Evolutionary conservation across 1,140 invertebrate species (phyloP), one percentile per base, ranked within the genome.

Genomic region (Eubasilissa regina): DNA sequence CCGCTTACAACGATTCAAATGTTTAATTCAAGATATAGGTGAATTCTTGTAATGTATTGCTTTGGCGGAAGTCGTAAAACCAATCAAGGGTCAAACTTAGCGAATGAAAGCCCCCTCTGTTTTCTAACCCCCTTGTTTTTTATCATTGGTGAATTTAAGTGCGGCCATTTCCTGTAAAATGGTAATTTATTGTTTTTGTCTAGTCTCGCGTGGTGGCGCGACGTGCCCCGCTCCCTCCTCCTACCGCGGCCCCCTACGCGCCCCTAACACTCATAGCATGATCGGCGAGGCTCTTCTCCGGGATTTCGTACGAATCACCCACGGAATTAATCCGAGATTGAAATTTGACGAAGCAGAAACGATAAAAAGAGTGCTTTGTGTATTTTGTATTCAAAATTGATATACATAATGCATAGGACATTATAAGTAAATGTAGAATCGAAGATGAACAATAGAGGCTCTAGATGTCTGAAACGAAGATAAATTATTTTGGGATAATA

Each of bases 131-230:
- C 75, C 75, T 53, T 76, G 51, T 78, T 82, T 82, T 82, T 79
- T 82, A 79, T 80, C 81, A 80, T 79, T 78, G 80, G 78, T 82
- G 66, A 80, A 82, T 82, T 82, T 82, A 82, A 82, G 78, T 82
- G 81, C 81, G 79, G 81, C 79, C 78, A 80, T 78, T 82, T 82
- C 81, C 81, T 66, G 81, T 82, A 75, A 82, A 81, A 80, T 77
- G 81, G 81, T 80, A 82, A 82, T 82, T 82, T 82, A 82, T 82
- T 80, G 81, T 82, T 81, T 75, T 62, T 25, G 77, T 66, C 75
- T 77, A 62, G 17, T 60, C 62, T 64, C 15, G 13, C 51, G 74
- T 73, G 43, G 56, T 55, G 75, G 56, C 58, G 45, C 45, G 55
- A 80, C 73, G 35, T 21, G 78, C 58, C 44, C 21, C 35, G 15